Evolutionary conservation across 2,113 vertebrate genomes (phyloP).

Genomic region (Globicephala melas): DNA sequence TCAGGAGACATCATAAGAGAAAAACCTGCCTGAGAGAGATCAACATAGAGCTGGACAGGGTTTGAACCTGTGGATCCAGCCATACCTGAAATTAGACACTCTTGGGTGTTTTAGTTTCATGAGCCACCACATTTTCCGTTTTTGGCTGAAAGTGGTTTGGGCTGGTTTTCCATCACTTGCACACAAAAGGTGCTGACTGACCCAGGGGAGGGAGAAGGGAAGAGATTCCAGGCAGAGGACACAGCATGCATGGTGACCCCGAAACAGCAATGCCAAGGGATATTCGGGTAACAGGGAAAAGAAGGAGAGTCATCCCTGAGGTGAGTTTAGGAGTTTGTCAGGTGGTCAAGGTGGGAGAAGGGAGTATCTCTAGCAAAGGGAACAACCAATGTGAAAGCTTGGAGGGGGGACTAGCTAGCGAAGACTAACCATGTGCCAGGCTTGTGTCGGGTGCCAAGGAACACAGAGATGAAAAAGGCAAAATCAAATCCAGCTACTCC

Average conservation of each 20-base stretch:
- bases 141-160: not conserved
- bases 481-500: not conserved
- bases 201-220: not conserved
- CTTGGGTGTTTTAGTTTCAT: not conserved
- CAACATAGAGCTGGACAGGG: not conserved
- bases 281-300: not conserved
- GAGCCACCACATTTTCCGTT: not conserved
- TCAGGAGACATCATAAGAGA: not conserved
- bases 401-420: not conserved
- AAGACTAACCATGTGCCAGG: not conserved
- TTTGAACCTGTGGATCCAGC: not conserved
- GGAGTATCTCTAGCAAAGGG: not conserved
- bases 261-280: not conserved
- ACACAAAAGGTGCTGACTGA: not conserved
- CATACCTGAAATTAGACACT: not conserved
- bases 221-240: not conserved
- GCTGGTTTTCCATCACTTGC: not conserved
- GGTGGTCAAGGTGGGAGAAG: not conserved
- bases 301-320: not conserved
- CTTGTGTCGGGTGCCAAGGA: not conserved
- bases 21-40: not conserved
- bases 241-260: not conserved
- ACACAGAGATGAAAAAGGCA: not conserved
- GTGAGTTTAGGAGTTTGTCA: not conserved
- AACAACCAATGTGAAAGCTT: fast-evolving